phyloP scores from a whole-genome alignment of 2,888 invertebrate species.

The Drosophila monieri region DNA sequence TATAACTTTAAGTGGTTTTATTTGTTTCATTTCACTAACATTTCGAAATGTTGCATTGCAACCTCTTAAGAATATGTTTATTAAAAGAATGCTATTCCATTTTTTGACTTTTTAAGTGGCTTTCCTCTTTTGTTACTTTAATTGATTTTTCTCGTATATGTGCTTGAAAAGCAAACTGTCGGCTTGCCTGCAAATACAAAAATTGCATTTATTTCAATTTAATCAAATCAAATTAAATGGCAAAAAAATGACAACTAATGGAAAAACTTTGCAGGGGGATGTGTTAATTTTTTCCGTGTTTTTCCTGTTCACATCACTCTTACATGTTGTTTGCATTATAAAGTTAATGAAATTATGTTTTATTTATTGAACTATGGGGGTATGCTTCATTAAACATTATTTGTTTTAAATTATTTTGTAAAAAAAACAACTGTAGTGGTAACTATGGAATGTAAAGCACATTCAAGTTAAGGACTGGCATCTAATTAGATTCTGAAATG shows the following conservation, averaged over 20 bases:
- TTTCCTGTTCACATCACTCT: constrained; percentile 5
- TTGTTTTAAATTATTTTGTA: constrained; percentile 1
- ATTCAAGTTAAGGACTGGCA: not conserved
- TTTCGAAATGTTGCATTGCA: not conserved
- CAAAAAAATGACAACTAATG: not conserved
- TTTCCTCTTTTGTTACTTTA: not conserved
- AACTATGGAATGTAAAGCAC: not conserved
- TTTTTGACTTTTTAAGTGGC: not conserved
- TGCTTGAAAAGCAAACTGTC: not conserved
- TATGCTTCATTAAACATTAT: not conserved
- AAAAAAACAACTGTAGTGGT: not conserved
- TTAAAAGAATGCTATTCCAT: not conserved
- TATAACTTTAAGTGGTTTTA: constrained; percentile 3
- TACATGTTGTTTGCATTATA: constrained; percentile 3
- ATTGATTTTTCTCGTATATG: not conserved
- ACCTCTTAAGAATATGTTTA: not conserved
- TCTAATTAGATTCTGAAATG: not conserved
- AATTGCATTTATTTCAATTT: constrained; percentile 8
- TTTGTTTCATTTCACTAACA: constrained; percentile 2
- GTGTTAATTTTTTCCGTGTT: not conserved
- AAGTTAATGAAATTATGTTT: constrained; percentile 11
- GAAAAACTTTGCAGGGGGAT: not conserved
- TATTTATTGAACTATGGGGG: not conserved
- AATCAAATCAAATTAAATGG: constrained; percentile 6
- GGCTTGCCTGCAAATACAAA: constrained; percentile 7